Evolutionary conservation across 2,888 invertebrate species (phyloP).

Genomic region (Stenotaenia linearis): DNA sequence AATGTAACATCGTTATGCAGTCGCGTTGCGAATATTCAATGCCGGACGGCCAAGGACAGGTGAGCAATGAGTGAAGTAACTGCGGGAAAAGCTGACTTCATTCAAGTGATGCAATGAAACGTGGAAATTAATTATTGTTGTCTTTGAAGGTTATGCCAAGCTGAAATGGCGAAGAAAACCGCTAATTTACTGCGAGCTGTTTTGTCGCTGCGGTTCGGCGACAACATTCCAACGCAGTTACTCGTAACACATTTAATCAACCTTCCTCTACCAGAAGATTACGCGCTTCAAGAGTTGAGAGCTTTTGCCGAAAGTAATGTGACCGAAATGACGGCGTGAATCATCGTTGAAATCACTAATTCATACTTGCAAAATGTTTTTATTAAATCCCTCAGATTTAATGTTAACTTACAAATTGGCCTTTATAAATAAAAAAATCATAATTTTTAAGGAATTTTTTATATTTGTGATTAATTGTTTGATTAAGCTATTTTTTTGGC

Average conservation of each 20-base stretch:
- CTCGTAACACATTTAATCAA: constrained; percentile 52
- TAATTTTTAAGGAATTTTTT: not conserved
- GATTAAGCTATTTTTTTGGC: too few relatives aligned
- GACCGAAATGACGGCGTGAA: constrained; percentile 41
- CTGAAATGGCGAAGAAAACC: constrained; percentile 56
- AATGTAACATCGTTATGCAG: constrained; percentile 53
- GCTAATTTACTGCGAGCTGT: constrained; percentile 52
- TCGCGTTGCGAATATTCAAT: constrained; percentile 52
- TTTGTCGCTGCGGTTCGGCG: constrained; percentile 42
- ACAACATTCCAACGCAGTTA: constrained; percentile 44
- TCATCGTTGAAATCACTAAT: too few relatives aligned
- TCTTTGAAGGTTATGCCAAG: constrained; percentile 52
- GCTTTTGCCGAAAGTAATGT: constrained; percentile 44
- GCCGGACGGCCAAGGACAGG: constrained; percentile 54
- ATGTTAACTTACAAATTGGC: not conserved
- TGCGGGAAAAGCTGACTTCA: constrained; percentile 21
- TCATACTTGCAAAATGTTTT: too few relatives aligned
- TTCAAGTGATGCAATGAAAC: not conserved
- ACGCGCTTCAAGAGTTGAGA: constrained; percentile 53
- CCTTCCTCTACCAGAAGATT: constrained; percentile 58
- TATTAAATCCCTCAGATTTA: not conserved
- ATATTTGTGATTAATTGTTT: too few relatives aligned
- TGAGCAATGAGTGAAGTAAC: constrained; percentile 39
- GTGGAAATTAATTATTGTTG: not conserved
- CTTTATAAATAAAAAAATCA: not conserved